phyloP scores from a whole-genome alignment of 2,888 invertebrate genomes.

The Sminthurinus aureus region DNA sequence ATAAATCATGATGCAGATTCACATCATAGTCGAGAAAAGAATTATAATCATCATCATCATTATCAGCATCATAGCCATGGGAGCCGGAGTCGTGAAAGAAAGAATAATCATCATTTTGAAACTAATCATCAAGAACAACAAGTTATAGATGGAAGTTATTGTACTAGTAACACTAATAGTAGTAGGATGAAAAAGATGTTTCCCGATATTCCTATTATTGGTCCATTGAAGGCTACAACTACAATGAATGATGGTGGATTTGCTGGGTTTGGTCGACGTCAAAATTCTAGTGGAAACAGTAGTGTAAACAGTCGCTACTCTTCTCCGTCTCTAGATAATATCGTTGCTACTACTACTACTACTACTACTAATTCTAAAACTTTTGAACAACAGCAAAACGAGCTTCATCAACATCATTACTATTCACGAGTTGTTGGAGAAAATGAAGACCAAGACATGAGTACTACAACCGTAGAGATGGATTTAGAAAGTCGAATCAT shows the following conservation, averaged over 20 bases:
- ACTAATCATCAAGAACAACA: no score
- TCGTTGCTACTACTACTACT: constrained; percentile 8
- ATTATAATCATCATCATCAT: background rate
- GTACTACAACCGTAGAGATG: background rate
- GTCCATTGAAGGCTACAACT: constrained; percentile 29
- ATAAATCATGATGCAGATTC: background rate
- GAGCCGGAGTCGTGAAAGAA: background rate
- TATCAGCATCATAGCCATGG: background rate
- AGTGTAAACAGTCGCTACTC: constrained; percentile 31
- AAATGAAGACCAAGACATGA: background rate
- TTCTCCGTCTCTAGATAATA: constrained; percentile 33
- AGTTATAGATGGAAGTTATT: no score
- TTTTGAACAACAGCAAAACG: background rate
- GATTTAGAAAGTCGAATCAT: constrained; percentile 30
- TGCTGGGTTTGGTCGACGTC: background rate
- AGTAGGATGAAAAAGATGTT: constrained; percentile 24
- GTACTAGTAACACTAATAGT: background rate
- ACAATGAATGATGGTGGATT: constrained; percentile 11
- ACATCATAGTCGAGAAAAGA: background rate
- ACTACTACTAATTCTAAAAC: background rate
- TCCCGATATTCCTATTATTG: constrained; percentile 28
- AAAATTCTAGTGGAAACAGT: constrained; percentile 15
- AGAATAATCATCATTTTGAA: background rate
- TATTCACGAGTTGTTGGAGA: constrained; percentile 3
- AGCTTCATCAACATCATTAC: background rate